A percentile compares a stretch with the other conserved stretches of the same genome.
Evolutionary conservation across 2,797 vertebrate genomes (phyloP).

Genomic region (Falco concolor): DNA sequence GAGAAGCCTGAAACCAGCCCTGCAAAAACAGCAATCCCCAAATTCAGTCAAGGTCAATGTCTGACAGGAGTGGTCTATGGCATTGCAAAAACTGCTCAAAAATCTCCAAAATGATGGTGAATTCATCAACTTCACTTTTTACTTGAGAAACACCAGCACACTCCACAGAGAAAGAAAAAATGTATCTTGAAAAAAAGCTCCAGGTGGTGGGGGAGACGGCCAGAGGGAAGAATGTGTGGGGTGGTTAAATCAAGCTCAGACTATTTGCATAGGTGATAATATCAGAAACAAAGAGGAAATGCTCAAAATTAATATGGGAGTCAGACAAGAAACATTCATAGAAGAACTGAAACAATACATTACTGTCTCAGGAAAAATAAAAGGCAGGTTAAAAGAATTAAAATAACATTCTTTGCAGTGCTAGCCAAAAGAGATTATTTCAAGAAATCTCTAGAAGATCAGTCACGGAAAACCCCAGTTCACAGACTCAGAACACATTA

Average conservation of each 20-base stretch:
- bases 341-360: neutral
- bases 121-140: neutral
- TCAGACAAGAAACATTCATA: neutral
- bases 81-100: neutral
- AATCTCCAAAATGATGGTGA: neutral
- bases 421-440: slow-evolving; percentile 5
- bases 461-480: neutral
- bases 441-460: neutral
- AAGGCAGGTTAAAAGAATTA: neutral
- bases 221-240: neutral
- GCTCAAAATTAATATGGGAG: neutral
- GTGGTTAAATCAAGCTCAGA: neutral
- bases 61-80: neutral
- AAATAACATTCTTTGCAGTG: neutral
- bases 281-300: slow-evolving; percentile 19
- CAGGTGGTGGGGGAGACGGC: neutral
- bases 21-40: neutral
- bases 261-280: neutral
- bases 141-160: neutral
- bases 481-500: neutral
- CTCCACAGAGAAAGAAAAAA: neutral
- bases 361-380: neutral
- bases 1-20: neutral
- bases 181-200: neutral
- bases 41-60: neutral